Evolutionary conservation across 2,888 invertebrate species (phyloP).

Genomic region (Erebia palarica): DNA sequence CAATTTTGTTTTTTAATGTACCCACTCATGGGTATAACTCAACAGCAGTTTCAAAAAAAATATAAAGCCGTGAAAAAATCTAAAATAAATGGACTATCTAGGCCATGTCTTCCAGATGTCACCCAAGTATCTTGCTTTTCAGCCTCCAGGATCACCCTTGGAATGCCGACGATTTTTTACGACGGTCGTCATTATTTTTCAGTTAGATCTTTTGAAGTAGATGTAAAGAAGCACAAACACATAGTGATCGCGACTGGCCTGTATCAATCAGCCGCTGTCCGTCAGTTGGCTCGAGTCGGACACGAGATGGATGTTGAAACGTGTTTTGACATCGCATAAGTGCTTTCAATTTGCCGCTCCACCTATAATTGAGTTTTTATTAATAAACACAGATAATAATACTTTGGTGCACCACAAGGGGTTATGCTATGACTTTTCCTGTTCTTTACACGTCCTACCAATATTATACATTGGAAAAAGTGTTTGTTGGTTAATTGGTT

Average conservation of each 20-base stretch:
- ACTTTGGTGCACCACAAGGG: background rate
- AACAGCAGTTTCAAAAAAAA: too few species aligned
- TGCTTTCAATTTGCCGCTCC: slow-evolving; percentile 17
- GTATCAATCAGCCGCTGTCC: background rate
- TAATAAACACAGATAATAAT: background rate
- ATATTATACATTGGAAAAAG: too few species aligned
- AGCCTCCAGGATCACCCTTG: too few species aligned
- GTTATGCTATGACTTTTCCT: background rate
- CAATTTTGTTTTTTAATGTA: too few species aligned
- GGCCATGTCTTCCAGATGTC: too few species aligned
- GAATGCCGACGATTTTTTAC: too few species aligned
- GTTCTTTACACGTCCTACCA: background rate
- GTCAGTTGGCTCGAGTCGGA: background rate
- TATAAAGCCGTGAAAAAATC: too few species aligned
- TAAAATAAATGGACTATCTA: too few species aligned
- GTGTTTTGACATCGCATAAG: slow-evolving; percentile 16
- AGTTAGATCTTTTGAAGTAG: background rate
- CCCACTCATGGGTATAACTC: too few species aligned
- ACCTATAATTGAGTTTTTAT: slow-evolving; percentile 18
- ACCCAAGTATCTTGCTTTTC: too few species aligned
- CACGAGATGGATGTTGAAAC: slow-evolving; percentile 15
- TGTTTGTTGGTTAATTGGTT: too few species aligned
- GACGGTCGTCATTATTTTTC: background rate
- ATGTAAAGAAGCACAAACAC: slow-evolving; percentile 5
- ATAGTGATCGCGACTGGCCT: background rate